Evolutionary conservation across 2,797 vertebrate species (phyloP).

Genomic region (Picus viridis): DNA sequence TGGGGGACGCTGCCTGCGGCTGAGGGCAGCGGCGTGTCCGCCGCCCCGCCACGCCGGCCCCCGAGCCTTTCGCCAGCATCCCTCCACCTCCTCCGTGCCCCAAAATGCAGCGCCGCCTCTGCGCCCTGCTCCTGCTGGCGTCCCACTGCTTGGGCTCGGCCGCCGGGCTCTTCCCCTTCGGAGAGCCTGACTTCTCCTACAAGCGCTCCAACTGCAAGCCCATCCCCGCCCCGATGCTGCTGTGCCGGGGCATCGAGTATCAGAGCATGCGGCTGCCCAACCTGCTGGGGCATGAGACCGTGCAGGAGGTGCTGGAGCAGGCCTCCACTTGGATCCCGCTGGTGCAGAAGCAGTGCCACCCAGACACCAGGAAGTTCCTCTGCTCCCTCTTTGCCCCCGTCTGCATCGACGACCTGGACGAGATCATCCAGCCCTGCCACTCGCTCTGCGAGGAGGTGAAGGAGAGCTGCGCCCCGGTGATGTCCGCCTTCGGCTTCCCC

Average conservation of each 20-base stretch:
- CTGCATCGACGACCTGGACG: conserved; percentile 93
- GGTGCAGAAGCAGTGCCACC: conserved; percentile 95
- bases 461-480: conserved; percentile 92
- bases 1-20: conserved; percentile 41
- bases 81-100: background rate
- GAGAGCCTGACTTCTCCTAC: conserved; percentile 88
- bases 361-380: conserved; percentile 96
- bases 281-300: conserved; percentile 95
- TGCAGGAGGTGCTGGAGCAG: conserved; percentile 96
- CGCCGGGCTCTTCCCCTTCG: conserved; percentile 89
- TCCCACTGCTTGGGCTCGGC: conserved; percentile 81
- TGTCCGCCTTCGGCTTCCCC: conserved; percentile 96
- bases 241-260: conserved; percentile 96
- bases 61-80: background rate
- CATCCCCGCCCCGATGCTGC: conserved; percentile 89
- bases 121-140: conserved; percentile 75
- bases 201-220: conserved; percentile 93
- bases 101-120: conserved; percentile 72
- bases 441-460: conserved; percentile 93
- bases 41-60: background rate
- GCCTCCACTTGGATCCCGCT: conserved; percentile 97
- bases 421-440: conserved; percentile 94
- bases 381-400: conserved; percentile 98
- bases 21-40: conserved; percentile 12
- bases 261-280: conserved; percentile 96